These are phyloP conservation scores for Pterocles orientalis DNA, from an alignment of 2,113 vertebrate species.

Conservation along the genomic window DNA sequence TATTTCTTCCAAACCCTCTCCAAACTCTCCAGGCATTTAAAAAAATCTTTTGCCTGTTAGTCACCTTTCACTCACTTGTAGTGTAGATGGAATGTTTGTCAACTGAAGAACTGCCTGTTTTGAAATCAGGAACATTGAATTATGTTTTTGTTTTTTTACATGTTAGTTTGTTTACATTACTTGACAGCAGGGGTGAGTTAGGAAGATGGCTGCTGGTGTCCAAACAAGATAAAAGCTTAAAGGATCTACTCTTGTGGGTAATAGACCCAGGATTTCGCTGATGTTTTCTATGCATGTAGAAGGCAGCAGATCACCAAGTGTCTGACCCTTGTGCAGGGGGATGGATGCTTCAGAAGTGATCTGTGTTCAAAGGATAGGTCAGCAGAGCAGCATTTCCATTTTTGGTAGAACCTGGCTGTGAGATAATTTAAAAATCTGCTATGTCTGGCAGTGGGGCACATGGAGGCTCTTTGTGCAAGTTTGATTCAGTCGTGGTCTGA, in stretches of 20 bases:
- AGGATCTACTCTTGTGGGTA: background rate
- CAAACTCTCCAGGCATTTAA: conserved; percentile 31
- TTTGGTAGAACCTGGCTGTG: background rate
- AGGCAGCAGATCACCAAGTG: background rate
- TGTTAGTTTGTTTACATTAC: background rate
- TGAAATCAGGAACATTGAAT: background rate
- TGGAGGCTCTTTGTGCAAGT: background rate
- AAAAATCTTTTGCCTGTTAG: conserved; percentile 41
- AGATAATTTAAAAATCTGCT: background rate
- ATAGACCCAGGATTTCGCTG: background rate
- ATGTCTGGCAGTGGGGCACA: accelerated
- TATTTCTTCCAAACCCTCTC: background rate
- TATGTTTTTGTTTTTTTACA: background rate
- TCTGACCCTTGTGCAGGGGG: background rate
- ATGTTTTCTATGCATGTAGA: background rate
- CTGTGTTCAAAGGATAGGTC: background rate
- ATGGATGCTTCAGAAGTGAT: background rate
- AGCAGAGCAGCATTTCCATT: background rate
- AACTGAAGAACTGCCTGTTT: background rate
- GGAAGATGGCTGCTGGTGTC: background rate
- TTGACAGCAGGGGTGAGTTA: background rate
- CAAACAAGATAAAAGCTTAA: background rate
- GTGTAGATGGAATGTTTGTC: background rate
- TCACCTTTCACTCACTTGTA: conserved; percentile 51
- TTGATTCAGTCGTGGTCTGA: background rate